A percentile compares a stretch with the other conserved stretches of the same genome.
phyloP scores from a whole-genome alignment of 2,888 invertebrate species.

The Noctua janthe region DNA sequence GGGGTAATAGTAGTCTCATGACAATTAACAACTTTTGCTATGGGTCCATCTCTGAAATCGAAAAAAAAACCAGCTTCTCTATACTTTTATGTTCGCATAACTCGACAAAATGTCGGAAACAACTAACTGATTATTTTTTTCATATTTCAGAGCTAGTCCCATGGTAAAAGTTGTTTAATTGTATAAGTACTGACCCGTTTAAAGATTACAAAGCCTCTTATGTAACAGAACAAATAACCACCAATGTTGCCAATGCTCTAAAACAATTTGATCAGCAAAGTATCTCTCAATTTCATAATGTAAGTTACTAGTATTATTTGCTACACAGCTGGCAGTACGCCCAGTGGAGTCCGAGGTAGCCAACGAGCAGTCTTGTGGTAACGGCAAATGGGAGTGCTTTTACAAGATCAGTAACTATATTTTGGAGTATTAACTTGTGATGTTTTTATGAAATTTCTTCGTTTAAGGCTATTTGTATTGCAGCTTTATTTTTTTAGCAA shows the following conservation, averaged over 20 bases:
- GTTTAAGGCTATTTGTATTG: slow-evolving; percentile 5
- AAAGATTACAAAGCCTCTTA: background rate
- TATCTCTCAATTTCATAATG: slow-evolving; percentile 38
- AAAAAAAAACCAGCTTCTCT: too few relatives aligned
- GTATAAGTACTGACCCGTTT: background rate
- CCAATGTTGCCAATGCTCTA: background rate
- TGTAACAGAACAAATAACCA: slow-evolving; percentile 10
- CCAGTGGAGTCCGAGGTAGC: slow-evolving; percentile 28
- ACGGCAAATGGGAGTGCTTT: slow-evolving; percentile 48
- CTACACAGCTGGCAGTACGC: slow-evolving; percentile 39
- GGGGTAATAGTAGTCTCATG: too few relatives aligned
- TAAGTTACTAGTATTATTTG: slow-evolving; percentile 36
- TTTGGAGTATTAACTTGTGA: slow-evolving; percentile 11
- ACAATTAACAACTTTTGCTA: too few relatives aligned
- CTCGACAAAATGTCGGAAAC: too few relatives aligned
- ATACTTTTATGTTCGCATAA: too few relatives aligned
- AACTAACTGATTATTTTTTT: too few relatives aligned
- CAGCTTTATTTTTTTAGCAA: background rate
- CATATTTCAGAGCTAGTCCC: too few relatives aligned
- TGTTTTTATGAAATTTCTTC: slow-evolving; percentile 6
- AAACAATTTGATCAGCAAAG: slow-evolving; percentile 32
- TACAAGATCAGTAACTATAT: slow-evolving; percentile 49
- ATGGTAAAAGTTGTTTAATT: too few relatives aligned
- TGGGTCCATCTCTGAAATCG: too few relatives aligned
- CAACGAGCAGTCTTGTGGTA: slow-evolving; percentile 48